Conservation (phyloP, 1,140 invertebrate genomes). For the Bombus superbus region DNA sequence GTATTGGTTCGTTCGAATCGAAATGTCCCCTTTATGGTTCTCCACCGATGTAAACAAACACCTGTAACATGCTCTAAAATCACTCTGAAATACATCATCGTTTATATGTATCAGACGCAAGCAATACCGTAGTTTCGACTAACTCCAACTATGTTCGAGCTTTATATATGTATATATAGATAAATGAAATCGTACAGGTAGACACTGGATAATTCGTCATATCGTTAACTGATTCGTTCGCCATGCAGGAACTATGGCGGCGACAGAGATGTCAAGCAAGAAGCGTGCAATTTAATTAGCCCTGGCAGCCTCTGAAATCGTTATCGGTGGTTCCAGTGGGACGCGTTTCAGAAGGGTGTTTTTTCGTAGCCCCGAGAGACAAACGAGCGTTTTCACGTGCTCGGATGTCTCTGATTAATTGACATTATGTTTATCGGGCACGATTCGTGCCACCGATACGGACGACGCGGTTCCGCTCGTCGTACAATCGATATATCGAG, state of each 20-base stretch:
- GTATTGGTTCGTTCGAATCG: no score
- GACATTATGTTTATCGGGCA: slow-evolving; percentile 25
- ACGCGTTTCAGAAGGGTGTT: not conserved
- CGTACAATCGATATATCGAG: not conserved
- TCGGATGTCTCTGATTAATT: slow-evolving; percentile 15
- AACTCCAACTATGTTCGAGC: not conserved
- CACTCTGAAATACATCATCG: no score
- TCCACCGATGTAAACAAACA: no score
- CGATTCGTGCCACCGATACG: not conserved
- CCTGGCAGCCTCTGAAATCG: not conserved
- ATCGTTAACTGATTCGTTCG: not conserved
- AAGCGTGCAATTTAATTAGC: slow-evolving; percentile 4
- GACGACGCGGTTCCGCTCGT: not conserved
- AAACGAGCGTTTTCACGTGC: not conserved
- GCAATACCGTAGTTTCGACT: no score
- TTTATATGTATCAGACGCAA: not conserved
- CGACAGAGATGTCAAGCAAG: not conserved
- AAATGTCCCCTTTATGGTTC: no score
- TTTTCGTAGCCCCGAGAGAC: not conserved
- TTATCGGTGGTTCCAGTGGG: not conserved
- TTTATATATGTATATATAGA: not conserved
- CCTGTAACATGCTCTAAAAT: no score
- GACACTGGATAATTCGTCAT: not conserved
- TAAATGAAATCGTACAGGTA: not conserved
- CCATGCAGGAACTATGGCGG: not conserved